Evolutionary conservation across 2,888 invertebrate species (phyloP), one percentile per base, ranked within the genome.

Genomic region (Hoplodrina blanda): DNA sequence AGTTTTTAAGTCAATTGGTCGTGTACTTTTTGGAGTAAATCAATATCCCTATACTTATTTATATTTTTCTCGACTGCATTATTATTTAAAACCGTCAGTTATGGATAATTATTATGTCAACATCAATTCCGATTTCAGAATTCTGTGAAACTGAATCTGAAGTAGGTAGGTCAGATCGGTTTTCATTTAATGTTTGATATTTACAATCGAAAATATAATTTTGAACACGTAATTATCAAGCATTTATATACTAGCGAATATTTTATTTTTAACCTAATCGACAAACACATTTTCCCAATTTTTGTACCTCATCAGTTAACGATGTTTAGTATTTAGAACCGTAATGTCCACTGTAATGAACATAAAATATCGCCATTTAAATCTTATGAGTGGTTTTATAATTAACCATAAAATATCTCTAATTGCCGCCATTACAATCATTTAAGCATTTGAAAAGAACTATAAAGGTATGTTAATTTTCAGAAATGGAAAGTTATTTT

Each of bases 381-480:
- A 62, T 30, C 49, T 59, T 50, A 54, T 20, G 44, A 59, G 44
- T 54, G 56, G 37, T 46, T 73, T 50, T 60, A 62, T 73, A 80
- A 65, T 73, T 59, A 79, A 59, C 44, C 53, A 79, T 79, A 54
- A 79, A 76, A 80, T 54, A 65, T 50, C 20, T 19, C 53, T 62
- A 53, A 76, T 62, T 66, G 59, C 54, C 25, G 15, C 56, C 52
- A 49, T 79, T 73, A 65, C 49, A 61, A 64, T 61, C 17, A 49
- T 60, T 77, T 50, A 25, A 55, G 33, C 41, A 59, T 78, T 75
- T 49, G n/a, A 46, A 72, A 19, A 59, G n/a, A 62, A 62, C 49
- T 55, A 41, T 25, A 2, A 2, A 25, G 25, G 25, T 25, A 25
- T 46, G 60, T 52, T 44, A 44, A 57, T 59, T 54, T 75, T 46